These are phyloP conservation scores for Hyposoter dolosus DNA, from an alignment of 2,888 invertebrate genomes.

Conservation along the genomic window DNA sequence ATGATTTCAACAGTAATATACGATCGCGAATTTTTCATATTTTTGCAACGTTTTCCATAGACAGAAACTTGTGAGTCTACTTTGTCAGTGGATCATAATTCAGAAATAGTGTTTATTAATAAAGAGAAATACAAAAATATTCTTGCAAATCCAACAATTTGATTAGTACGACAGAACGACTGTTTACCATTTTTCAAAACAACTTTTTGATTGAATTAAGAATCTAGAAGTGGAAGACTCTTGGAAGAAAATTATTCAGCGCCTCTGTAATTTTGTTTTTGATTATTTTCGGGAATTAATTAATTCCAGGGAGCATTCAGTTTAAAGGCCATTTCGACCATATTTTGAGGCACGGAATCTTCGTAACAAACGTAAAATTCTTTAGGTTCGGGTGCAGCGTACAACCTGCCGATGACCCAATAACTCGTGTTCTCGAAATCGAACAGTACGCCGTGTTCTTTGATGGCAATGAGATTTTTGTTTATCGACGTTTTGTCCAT, in stretches of 20 bases:
- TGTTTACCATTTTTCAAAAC: too few relatives aligned
- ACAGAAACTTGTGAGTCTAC: neutral
- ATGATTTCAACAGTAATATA: neutral
- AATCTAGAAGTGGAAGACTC: neutral
- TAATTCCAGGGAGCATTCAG: constrained; percentile 86
- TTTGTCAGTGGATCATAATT: neutral
- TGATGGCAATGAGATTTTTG: constrained; percentile 91
- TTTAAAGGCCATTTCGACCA: constrained; percentile 95
- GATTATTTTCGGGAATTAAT: neutral
- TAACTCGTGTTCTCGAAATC: constrained; percentile 88
- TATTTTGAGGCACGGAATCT: constrained; percentile 94
- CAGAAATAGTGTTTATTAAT: neutral
- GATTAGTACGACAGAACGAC: too few relatives aligned
- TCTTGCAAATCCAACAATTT: too few relatives aligned
- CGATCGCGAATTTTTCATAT: neutral
- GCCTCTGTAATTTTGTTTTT: neutral
- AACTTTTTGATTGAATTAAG: neutral
- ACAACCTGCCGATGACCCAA: constrained; percentile 93
- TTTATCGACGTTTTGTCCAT: constrained; percentile 87
- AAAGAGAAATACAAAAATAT: neutral
- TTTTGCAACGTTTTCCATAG: neutral
- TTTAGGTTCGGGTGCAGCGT: constrained; percentile 90
- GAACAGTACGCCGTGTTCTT: constrained; percentile 94
- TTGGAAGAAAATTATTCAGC: neutral
- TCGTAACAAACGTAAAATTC: constrained; percentile 96